These are phyloP conservation scores for Hippocampus barbouri DNA, from an alignment of 2,113 vertebrate genomes.

Conservation along the genomic window DNA sequence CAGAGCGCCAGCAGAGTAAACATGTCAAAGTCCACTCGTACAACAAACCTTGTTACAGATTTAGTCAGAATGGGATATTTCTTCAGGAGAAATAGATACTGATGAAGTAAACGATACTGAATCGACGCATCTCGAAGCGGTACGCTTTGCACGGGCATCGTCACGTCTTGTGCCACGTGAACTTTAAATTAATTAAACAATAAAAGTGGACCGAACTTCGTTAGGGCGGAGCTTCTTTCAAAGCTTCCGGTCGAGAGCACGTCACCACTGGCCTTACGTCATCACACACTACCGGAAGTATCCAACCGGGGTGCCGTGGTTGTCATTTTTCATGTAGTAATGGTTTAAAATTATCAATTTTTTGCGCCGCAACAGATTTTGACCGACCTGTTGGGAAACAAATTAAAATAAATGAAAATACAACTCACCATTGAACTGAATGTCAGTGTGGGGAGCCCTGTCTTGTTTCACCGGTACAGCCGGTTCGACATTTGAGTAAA, in stretches of 20 bases:
- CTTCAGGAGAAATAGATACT: slow-evolving; percentile 12
- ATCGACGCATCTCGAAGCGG: not conserved
- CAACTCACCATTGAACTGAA: too few relatives aligned
- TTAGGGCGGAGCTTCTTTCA: not conserved
- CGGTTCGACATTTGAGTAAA: too few relatives aligned
- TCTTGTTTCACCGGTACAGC: too few relatives aligned
- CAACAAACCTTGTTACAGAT: slow-evolving; percentile 68
- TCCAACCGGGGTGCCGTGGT: too few relatives aligned
- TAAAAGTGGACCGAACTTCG: not conserved
- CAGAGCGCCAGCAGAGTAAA: not conserved
- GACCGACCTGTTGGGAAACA: too few relatives aligned
- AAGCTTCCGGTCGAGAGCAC: not conserved
- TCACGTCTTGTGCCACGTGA: not conserved
- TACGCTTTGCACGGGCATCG: slow-evolving; percentile 4
- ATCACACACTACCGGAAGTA: not conserved
- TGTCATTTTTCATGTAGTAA: not conserved
- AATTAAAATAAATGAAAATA: too few relatives aligned
- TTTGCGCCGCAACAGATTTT: too few relatives aligned
- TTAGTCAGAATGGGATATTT: slow-evolving; percentile 9
- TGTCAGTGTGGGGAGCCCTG: too few relatives aligned
- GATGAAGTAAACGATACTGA: slow-evolving; percentile 1
- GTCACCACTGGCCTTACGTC: not conserved
- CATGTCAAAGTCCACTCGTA: not conserved
- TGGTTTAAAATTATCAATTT: too few relatives aligned
- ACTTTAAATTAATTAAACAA: not conserved